Conservation (phyloP, 1,140 invertebrate species). For the Sogatella furcifera region DNA sequence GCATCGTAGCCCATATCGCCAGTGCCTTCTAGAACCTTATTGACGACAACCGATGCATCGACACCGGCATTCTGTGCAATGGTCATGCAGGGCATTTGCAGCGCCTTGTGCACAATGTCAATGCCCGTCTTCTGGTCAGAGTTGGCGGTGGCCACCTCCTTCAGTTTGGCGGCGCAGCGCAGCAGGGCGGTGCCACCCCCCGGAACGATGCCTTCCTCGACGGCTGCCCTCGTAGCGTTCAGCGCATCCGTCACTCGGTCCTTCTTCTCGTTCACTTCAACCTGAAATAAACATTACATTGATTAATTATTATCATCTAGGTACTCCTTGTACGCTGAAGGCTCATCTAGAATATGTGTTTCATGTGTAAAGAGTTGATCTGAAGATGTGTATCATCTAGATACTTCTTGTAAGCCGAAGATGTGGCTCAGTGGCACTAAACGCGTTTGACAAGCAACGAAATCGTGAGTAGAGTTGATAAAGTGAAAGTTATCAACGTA, state of each 20-base stretch:
- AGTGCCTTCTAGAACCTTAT: slow-evolving; percentile 68
- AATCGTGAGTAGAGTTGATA: too few relatives aligned
- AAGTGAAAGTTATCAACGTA: too few relatives aligned
- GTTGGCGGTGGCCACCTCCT: slow-evolving; percentile 61
- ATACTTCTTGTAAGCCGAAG: too few relatives aligned
- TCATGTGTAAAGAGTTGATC: too few relatives aligned
- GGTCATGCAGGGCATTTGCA: slow-evolving; percentile 88
- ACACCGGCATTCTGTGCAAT: slow-evolving; percentile 96
- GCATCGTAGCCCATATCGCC: slow-evolving; percentile 93
- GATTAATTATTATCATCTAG: too few relatives aligned
- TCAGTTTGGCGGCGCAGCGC: slow-evolving; percentile 69
- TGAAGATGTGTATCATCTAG: too few relatives aligned
- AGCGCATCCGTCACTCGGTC: slow-evolving; percentile 97
- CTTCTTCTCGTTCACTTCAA: slow-evolving; percentile 99
- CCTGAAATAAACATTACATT: slow-evolving; percentile 34
- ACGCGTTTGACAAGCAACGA: too few relatives aligned
- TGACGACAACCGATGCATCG: slow-evolving; percentile 87
- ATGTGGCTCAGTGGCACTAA: too few relatives aligned
- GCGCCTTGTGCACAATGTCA: slow-evolving; percentile 83
- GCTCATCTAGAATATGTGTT: too few relatives aligned
- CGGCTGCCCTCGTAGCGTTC: slow-evolving; percentile 94
- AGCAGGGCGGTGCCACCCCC: slow-evolving; percentile 94
- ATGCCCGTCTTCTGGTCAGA: slow-evolving; percentile 81
- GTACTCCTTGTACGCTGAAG: too few relatives aligned
- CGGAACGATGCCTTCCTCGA: slow-evolving; percentile 99